Evolutionary conservation across 2,797 vertebrate genomes (phyloP).

Genomic region (Nyctalus aviator): DNA sequence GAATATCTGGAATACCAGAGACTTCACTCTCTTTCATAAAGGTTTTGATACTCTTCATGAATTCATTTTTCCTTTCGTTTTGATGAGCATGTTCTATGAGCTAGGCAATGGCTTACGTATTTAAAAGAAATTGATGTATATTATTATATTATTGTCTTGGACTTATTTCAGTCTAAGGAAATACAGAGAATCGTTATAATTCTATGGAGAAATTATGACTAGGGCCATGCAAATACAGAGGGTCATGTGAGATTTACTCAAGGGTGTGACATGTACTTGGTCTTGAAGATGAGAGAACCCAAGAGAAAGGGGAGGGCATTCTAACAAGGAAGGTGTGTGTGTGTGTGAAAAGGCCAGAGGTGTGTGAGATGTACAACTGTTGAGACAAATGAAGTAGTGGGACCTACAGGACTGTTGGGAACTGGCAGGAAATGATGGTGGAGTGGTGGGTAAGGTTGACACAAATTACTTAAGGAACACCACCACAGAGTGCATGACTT

Average conservation of each 20-base stretch:
- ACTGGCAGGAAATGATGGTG: not conserved
- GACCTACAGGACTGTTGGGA: not conserved
- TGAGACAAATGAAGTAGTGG: not conserved
- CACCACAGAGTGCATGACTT: fast-evolving
- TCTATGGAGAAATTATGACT: conserved; percentile 3
- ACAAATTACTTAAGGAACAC: not conserved
- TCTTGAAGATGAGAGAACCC: not conserved
- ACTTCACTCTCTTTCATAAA: not conserved
- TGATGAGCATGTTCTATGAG: not conserved
- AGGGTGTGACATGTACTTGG: not conserved
- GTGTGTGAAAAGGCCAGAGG: not conserved
- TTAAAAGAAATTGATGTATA: not conserved
- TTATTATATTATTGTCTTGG: not conserved
- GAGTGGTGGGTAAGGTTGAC: not conserved
- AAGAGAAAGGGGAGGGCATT: not conserved
- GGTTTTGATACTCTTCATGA: not conserved
- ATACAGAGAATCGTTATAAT: not conserved
- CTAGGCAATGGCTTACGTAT: not conserved
- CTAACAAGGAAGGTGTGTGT: not conserved
- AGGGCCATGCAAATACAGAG: not conserved
- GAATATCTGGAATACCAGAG: not conserved
- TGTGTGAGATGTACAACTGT: not conserved
- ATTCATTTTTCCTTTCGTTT: not conserved
- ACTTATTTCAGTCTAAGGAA: not conserved
- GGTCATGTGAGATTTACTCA: not conserved